Evolutionary conservation across 2,113 vertebrate species (phyloP).

Genomic region (Sturnira hondurensis): DNA sequence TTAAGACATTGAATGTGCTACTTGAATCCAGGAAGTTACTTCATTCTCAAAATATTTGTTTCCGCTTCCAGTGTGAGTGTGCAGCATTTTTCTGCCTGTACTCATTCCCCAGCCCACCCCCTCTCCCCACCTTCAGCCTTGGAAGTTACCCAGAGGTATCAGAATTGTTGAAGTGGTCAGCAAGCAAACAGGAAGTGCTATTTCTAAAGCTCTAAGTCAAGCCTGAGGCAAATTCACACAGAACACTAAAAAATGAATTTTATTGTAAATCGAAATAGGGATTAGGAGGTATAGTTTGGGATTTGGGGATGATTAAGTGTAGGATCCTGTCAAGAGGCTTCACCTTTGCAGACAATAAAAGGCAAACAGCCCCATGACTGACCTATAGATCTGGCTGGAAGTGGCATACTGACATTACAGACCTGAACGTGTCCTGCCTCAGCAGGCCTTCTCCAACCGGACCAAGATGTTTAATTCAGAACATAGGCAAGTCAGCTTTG

Average conservation of each 20-base stretch:
- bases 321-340: constrained; percentile 79
- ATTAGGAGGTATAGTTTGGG: constrained; percentile 76
- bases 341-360: constrained; percentile 74
- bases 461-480: neutral
- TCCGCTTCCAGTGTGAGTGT: constrained; percentile 32
- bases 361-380: constrained; percentile 72
- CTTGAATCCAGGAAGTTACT: neutral
- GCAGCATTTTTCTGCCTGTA: constrained; percentile 46
- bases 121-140: neutral
- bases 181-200: constrained; percentile 67
- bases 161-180: constrained; percentile 64
- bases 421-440: constrained; percentile 45
- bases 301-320: constrained; percentile 81
- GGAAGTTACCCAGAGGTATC: constrained; percentile 66
- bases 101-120: neutral
- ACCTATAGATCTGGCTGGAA: constrained; percentile 64
- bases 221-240: constrained; percentile 77
- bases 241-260: constrained; percentile 81
- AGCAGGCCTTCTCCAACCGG: constrained; percentile 42
- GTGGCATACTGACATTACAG: constrained; percentile 66
- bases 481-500: constrained; percentile 45
- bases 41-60: constrained; percentile 64
- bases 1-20: neutral
- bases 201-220: constrained; percentile 78
- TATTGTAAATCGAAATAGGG: constrained; percentile 79